Percentiles rank a stretch among this genome's conserved stretches.
These are phyloP conservation scores for Pristionchus maxplancki DNA, from an alignment of 2,888 invertebrate genomes.

Conservation along the genomic window DNA sequence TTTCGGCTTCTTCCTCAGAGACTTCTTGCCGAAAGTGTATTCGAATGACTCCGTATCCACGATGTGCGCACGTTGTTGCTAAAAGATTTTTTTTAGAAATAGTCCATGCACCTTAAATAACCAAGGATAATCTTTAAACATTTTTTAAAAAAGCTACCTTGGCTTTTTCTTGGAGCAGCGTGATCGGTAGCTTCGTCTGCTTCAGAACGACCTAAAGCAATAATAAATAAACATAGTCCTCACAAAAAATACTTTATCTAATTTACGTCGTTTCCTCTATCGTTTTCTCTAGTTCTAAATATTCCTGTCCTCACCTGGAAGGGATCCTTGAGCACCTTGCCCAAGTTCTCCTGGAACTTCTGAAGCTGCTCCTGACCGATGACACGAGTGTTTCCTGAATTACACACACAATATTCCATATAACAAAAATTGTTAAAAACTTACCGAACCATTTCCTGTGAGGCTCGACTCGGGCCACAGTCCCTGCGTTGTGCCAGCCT, in stretches of 20 bases:
- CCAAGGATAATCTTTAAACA: not conserved
- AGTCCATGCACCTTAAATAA: not conserved
- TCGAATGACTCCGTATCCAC: constrained; percentile 95
- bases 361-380: constrained; percentile 87
- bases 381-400: constrained; percentile 89
- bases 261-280: too few relatives aligned
- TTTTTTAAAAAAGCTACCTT: constrained; percentile 77
- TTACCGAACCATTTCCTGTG: constrained; percentile 97
- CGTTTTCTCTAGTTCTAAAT: too few relatives aligned
- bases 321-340: constrained; percentile 93
- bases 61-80: constrained; percentile 92
- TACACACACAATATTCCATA: not conserved
- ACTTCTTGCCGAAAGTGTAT: constrained; percentile 95
- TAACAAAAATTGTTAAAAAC: constrained; percentile 55
- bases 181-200: constrained; percentile 93
- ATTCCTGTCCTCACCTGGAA: constrained; percentile 91
- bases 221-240: not conserved
- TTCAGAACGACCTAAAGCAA: constrained; percentile 87
- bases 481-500: constrained; percentile 89
- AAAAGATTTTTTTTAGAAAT: too few relatives aligned
- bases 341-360: constrained; percentile 89
- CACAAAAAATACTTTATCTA: too few relatives aligned
- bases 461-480: constrained; percentile 94
- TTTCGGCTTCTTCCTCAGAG: constrained; percentile 91
- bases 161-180: constrained; percentile 90